phyloP scores from a whole-genome alignment of 2,113 vertebrate species.

The Cisticola juncidis region DNA sequence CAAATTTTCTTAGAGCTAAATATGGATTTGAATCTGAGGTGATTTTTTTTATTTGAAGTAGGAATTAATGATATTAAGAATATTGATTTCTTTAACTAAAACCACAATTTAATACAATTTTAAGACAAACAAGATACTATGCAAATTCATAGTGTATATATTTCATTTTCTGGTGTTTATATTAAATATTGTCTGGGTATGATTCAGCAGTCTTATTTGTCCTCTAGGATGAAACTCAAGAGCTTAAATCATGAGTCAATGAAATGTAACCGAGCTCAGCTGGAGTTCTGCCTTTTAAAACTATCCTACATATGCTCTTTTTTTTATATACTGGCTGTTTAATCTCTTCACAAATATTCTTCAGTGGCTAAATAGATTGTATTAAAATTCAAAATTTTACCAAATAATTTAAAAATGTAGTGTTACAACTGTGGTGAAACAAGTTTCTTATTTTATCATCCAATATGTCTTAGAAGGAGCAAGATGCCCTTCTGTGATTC shows the following conservation, averaged over 20 bases:
- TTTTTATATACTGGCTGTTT: not conserved
- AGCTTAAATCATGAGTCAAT: not conserved
- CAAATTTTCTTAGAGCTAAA: not conserved
- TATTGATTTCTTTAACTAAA: not conserved
- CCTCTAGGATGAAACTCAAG: conserved; percentile 10
- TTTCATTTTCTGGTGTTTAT: not conserved
- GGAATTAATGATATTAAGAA: not conserved
- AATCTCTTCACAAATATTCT: not conserved
- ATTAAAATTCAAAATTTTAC: not conserved
- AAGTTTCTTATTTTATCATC: not conserved
- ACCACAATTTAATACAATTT: not conserved
- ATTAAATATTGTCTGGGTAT: not conserved
- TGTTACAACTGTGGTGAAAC: not conserved
- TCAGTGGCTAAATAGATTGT: not conserved
- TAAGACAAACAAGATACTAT: not conserved
- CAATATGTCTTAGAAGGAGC: not conserved
- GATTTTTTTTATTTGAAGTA: not conserved
- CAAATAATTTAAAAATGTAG: conserved; percentile 21
- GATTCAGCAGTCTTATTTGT: not conserved
- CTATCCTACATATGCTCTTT: not conserved
- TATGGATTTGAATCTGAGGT: not conserved
- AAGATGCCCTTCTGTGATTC: not conserved
- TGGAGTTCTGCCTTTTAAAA: not conserved
- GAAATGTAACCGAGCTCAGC: not conserved
- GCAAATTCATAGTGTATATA: not conserved